Base-by-base conservation (phyloP, 2,113 vertebrate genomes). In the Prietella phreatophila region DNA sequence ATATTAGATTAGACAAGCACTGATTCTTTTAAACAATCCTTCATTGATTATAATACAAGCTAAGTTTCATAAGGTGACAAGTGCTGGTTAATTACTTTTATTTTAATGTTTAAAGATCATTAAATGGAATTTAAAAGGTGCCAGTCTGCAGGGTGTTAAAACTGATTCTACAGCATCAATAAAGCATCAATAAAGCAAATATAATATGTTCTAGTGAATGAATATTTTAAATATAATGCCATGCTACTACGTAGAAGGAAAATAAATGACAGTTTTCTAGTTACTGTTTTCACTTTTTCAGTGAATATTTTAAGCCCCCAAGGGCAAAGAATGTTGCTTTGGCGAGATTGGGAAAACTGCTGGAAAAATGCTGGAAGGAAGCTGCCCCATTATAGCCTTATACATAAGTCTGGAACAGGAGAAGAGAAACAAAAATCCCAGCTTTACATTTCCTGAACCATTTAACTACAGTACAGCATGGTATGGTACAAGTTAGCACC, bases 261-360 rank as follows among this genome's bases (percentile, higher is more conserved):
- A 33, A 81, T 58, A 81, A 81, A 82, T 82, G 25, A 25, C 19
- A 60, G 3, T 39, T 82, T 82, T 82, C 30, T 25, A 60, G 30
- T 13, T 33, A 60, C 33, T 15, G 33, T 27, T 82, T 55, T 39
- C 65, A 80, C 42, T 53, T 82, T 84, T 84, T 55, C 22, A 50
- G 39, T 88, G 83, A 85, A 83, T 82, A 73, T 83, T 83, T 30
- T 83, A 83, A 61, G 63, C 19, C 30, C 20, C 50, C 47, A 88
- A 69, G 39, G 82, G 76, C 85, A 85, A 42, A 60, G 50, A 33
- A n/a, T 53, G 36, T 55, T 65, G n/a, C 65, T 75, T 65, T 84
- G 33, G 20, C 67, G 53, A 69, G 19, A 30, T 82, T 58, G 17
- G 19, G 17, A 81, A n/a, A 81, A 56, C 6, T 27, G 61, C 6